Conservation (phyloP, 2,888 invertebrate species). For the Entomobrya multifasciata region DNA sequence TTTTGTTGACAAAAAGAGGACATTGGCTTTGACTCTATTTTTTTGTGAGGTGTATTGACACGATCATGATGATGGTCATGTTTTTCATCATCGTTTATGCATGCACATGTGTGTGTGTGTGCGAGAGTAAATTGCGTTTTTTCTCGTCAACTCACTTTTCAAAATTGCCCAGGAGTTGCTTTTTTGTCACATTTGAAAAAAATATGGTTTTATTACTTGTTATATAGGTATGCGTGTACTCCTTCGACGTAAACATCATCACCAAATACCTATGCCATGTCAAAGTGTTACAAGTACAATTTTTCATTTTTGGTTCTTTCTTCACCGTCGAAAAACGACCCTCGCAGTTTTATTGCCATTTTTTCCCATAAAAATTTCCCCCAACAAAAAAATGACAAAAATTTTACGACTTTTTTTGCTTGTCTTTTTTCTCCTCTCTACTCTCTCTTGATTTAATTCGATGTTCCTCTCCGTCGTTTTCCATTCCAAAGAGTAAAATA, state of each 20-base stretch:
- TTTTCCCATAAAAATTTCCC: conserved; percentile 16
- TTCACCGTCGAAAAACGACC: not conserved
- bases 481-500: not conserved
- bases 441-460: not conserved
- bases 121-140: too few species aligned
- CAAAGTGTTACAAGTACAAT: not conserved
- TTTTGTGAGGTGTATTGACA: not conserved
- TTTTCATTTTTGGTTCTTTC: not conserved
- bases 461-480: not conserved
- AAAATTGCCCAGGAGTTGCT: too few species aligned
- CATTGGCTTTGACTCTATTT: conserved; percentile 31
- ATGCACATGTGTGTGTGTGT: too few species aligned
- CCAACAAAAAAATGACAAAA: conserved; percentile 21
- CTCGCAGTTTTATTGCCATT: conserved; percentile 30
- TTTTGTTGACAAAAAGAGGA: conserved; percentile 63
- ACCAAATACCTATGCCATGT: not conserved
- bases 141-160: too few species aligned
- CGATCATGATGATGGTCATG: not conserved
- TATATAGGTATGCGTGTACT: too few species aligned
- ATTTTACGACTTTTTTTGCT: conserved; percentile 48
- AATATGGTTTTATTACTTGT: conserved; percentile 21
- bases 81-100: not conserved
- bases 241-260: too few species aligned
- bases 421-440: not conserved
- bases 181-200: too few species aligned